Conservation (phyloP, 2,888 invertebrate species). For the Drosophila eohydei region DNA sequence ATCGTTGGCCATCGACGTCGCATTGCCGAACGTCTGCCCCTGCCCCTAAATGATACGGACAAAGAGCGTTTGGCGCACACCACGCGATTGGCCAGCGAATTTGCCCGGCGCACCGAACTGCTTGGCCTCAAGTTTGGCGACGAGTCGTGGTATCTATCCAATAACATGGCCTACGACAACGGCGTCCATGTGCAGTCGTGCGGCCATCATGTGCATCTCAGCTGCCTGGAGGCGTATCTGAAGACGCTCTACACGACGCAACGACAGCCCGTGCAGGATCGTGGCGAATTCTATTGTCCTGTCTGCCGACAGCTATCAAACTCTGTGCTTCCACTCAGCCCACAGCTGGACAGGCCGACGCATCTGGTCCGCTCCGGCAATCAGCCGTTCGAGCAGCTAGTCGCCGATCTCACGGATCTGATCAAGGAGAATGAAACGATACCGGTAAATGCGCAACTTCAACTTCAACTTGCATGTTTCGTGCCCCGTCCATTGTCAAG, state of each 20-base stretch:
- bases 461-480: too few species aligned
- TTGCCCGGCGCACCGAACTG: slow-evolving; percentile 91
- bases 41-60: slow-evolving; percentile 89
- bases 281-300: slow-evolving; percentile 97
- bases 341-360: slow-evolving; percentile 89
- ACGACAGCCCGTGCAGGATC: slow-evolving; percentile 90
- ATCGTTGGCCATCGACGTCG: slow-evolving; percentile 92
- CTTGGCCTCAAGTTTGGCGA: slow-evolving; percentile 92
- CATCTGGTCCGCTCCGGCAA: slow-evolving; percentile 88
- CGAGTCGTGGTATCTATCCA: slow-evolving; percentile 91
- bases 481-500: too few species aligned
- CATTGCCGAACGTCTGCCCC: slow-evolving; percentile 82
- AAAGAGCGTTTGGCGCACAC: slow-evolving; percentile 86
- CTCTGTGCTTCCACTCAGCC: slow-evolving; percentile 93
- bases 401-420: slow-evolving; percentile 86
- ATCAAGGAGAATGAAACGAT: slow-evolving; percentile 89
- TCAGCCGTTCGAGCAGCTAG: slow-evolving; percentile 83
- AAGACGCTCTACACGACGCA: slow-evolving; percentile 92
- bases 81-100: slow-evolving; percentile 90
- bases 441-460: slow-evolving; percentile 86
- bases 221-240: slow-evolving; percentile 96
- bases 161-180: slow-evolving; percentile 94
- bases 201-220: slow-evolving; percentile 98
- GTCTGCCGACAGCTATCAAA: slow-evolving; percentile 96
- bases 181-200: slow-evolving; percentile 98